These are phyloP conservation scores for Ageneiosus marmoratus DNA, from an alignment of 2,113 vertebrate species.

Conservation along the genomic window DNA sequence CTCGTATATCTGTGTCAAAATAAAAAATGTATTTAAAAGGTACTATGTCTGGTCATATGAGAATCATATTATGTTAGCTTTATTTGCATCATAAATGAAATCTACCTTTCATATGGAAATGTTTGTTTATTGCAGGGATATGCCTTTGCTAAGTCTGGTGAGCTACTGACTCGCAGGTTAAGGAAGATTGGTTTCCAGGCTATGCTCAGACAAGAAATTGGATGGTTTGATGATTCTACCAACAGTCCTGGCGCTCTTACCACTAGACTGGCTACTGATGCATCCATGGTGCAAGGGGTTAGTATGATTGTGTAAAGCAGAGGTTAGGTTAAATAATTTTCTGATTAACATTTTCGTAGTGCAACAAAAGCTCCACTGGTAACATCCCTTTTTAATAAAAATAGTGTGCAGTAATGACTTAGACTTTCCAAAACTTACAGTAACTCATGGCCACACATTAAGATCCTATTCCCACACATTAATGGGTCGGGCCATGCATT, in stretches of 20 bases:
- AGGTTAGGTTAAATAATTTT: neutral
- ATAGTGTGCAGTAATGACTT: neutral
- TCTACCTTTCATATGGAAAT: neutral
- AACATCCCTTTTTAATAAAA: neutral
- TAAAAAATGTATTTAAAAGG: neutral
- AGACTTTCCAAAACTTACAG: neutral
- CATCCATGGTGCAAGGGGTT: constrained; percentile 77
- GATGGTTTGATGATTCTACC: constrained; percentile 75
- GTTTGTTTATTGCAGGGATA: constrained; percentile 62
- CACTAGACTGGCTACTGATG: constrained; percentile 76
- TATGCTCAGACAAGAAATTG: constrained; percentile 74
- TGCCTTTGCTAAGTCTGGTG: constrained; percentile 77
- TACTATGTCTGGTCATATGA: neutral
- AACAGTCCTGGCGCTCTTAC: constrained; percentile 78
- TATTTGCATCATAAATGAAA: neutral
- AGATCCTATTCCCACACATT: neutral
- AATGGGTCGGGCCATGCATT: neutral
- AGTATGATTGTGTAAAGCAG: constrained; percentile 23
- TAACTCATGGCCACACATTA: neutral
- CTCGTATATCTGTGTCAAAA: too few relatives aligned
- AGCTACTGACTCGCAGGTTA: constrained; percentile 73
- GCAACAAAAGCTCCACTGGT: neutral
- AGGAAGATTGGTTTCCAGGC: constrained; percentile 75
- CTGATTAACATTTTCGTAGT: neutral
- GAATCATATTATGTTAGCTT: neutral